A percentile compares a stretch with the other conserved stretches of the same genome.
Evolutionary conservation across 2,113 vertebrate species (phyloP).

Genomic region (Gorsachius goisagi): DNA sequence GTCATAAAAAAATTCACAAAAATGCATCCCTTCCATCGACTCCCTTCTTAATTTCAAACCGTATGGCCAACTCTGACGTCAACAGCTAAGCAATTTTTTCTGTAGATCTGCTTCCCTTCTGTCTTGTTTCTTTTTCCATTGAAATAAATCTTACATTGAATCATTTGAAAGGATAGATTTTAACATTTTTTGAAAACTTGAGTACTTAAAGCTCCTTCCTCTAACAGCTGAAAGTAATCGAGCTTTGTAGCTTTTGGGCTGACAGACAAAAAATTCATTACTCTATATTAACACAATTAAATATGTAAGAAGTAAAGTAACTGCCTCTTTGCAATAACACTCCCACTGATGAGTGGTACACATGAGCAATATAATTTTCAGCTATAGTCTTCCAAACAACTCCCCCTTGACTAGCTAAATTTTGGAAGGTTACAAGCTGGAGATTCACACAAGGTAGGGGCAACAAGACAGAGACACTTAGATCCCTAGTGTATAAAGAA

Average conservation of each 20-base stretch:
- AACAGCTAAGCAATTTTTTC: background rate
- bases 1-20: background rate
- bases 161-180: background rate
- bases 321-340: background rate
- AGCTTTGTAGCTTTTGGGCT: background rate
- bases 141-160: background rate
- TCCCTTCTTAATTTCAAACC: background rate
- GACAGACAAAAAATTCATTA: background rate
- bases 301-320: background rate
- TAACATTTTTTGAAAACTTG: background rate
- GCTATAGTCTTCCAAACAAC: background rate
- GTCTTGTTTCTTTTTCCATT: background rate
- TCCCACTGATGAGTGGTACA: background rate
- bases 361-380: background rate
- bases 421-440: background rate
- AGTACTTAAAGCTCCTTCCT: background rate
- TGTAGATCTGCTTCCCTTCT: background rate
- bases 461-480: background rate
- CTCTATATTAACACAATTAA: background rate
- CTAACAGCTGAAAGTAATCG: background rate
- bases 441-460: background rate
- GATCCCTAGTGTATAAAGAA: background rate
- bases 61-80: background rate
- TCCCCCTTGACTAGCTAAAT: background rate
- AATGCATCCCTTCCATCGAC: background rate